These are phyloP conservation scores for Rhabdomys pumilio DNA, from an alignment of 2,797 vertebrate genomes.

Conservation along the genomic window DNA sequence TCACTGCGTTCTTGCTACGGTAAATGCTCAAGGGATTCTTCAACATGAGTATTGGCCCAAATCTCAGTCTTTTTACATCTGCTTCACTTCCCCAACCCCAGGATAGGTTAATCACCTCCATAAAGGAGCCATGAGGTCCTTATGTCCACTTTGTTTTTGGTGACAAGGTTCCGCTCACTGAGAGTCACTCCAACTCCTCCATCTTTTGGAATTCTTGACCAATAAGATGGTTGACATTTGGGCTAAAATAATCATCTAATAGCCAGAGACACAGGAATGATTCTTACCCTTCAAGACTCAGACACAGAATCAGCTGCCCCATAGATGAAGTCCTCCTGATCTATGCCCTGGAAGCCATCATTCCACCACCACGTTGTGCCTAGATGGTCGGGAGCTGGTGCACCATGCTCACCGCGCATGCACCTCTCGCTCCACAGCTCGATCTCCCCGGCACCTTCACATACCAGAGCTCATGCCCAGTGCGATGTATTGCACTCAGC, in stretches of 20 bases:
- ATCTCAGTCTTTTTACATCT: not conserved
- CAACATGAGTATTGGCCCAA: too few species aligned
- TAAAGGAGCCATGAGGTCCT: not conserved
- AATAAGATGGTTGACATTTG: not conserved
- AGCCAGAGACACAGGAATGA: not conserved
- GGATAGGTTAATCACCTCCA: not conserved
- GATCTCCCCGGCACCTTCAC: not conserved
- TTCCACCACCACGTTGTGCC: not conserved
- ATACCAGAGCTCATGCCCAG: not conserved
- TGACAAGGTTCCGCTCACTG: not conserved
- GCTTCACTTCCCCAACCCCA: not conserved
- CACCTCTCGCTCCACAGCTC: not conserved
- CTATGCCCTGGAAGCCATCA: not conserved
- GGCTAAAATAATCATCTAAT: not conserved
- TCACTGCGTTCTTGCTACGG: not conserved
- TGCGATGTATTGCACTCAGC: not conserved
- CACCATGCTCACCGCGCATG: not conserved
- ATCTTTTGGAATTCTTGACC: not conserved
- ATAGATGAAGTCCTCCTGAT: not conserved
- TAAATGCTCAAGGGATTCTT: not conserved
- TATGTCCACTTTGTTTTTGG: not conserved
- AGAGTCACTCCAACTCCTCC: not conserved
- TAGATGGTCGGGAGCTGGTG: not conserved
- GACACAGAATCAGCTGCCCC: not conserved
- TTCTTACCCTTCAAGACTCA: not conserved